Evolutionary conservation across 2,113 vertebrate species (phyloP), one percentile per base, ranked within the genome.

Genomic region (Pantherophis guttatus): DNA sequence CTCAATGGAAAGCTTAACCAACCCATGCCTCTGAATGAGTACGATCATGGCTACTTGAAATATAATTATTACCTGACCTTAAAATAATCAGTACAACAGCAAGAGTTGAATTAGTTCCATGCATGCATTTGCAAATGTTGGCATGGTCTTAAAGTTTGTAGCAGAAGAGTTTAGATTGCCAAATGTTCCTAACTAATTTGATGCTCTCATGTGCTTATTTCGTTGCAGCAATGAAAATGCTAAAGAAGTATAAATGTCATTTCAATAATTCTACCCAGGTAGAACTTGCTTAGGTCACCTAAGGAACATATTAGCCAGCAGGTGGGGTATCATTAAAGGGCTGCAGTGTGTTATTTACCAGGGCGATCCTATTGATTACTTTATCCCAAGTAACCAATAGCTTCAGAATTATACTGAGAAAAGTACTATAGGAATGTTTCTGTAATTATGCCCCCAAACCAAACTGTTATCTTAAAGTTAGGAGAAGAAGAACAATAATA

Each of bases 391-490:
- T 50, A 53, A 29, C 50, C 26, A 87, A 87, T 6, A 52, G 29
- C 13, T 24, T 87, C 19, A 9, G 26, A 29, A 81, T 53, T 15
- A n/a, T 15, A 29, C 29, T 88, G 29, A 88, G 93, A n/a, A 90
- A n/a, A 59, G 9, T 0, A 91, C 0, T 50, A 87, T 55, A 33
- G 24, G 93, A 93, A 90, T 54, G 44, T 6, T 4, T 6, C 29
- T 90, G 1, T 0, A 0, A 87, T 92, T 48, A 52, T 52, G 33
- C 2, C 85, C 0, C 0, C 0, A 89, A 58, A 39, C 54, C 29
- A 54, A 21, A 24, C 54, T 57, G 2, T 39, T 0, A 5, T 8
- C 55, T 15, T 8, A 91, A 94, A 12, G 91, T 87, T 90, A 44
- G 81, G 17, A 19, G 23, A 5, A 57, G 1, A 39, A 81, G 87